Base-by-base conservation (phyloP, 92 coral and sea anemone species). In the Umimayanthus chanpuru region DNA sequence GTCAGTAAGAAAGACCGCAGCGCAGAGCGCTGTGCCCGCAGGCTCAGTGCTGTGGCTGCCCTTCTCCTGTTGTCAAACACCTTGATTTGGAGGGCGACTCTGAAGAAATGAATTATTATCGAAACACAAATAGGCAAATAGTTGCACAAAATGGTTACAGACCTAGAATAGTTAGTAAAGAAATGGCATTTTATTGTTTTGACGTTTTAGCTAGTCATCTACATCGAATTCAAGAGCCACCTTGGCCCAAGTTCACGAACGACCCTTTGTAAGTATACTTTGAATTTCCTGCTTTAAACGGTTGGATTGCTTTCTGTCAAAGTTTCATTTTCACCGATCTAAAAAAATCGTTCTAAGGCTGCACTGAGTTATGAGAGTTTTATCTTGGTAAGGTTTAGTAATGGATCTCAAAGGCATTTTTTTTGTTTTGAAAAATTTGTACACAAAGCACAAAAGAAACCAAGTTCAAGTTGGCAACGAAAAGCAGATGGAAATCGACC, bases 171-270 rank as follows among this genome's bases (percentile, higher is more conserved):
- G 95, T 97, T 77, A 90, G 92, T 80, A 97, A 97, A 77, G 99
- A 97, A 87, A 97, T 97, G 99, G 98, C 99, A 26, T 97, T 95
- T 88, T 97, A 94, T 77, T 97, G 99, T 91, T 97, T 97, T 88
- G 99, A 97, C 88, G 88, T 97, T 66, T 88, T 97, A 89, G 95
- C 95, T 76, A 92, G 95, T 81, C 99, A 97, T 91, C 90, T 97
- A 68, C 93, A 93, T 86, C 97, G 95, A 77, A 79, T 92, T 55
- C 96, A 96, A 90, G 96, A 96, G 81, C 98, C 99, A 71, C 94
- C 96, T 47, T 87, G 97, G 90, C 99, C 99, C 75, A 91, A 92
- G 88, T 97, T 97, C 92, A 94, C 99, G 85, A 97, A 97, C 88
- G 98, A 94, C 41, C 94, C 98, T 43, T 95, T 91, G 99, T 97